phyloP scores from a whole-genome alignment of 2,113 vertebrate genomes.

The Periophthalmodon schlosseri region DNA sequence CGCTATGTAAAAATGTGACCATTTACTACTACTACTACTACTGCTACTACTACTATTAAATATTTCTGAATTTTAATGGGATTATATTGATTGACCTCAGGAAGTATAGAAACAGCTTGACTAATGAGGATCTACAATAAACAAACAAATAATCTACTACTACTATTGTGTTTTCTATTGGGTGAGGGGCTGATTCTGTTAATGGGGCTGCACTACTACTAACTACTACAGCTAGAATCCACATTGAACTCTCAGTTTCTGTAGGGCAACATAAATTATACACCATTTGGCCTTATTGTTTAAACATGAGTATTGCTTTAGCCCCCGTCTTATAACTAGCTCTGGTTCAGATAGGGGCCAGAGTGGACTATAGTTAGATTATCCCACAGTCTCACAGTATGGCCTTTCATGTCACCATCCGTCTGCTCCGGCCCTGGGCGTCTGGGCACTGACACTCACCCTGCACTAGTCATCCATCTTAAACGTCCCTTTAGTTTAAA shows the following conservation, averaged over 20 bases:
- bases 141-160: too few species aligned
- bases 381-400: background rate
- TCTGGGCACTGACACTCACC: background rate
- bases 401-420: background rate
- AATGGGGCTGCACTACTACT: too few species aligned
- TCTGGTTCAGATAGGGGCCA: background rate
- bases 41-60: too few species aligned
- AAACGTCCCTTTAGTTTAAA: background rate
- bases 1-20: too few species aligned
- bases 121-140: too few species aligned
- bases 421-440: background rate
- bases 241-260: background rate
- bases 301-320: background rate
- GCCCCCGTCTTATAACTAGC: background rate
- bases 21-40: too few species aligned
- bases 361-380: background rate
- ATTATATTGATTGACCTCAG: too few species aligned
- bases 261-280: background rate
- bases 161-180: too few species aligned
- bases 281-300: background rate
- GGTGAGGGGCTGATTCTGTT: too few species aligned
- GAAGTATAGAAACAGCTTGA: too few species aligned
- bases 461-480: background rate
- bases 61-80: too few species aligned
- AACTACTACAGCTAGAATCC: background rate